These are phyloP conservation scores for Cinara cedri DNA, from an alignment of 2,888 invertebrate species.

Conservation along the genomic window DNA sequence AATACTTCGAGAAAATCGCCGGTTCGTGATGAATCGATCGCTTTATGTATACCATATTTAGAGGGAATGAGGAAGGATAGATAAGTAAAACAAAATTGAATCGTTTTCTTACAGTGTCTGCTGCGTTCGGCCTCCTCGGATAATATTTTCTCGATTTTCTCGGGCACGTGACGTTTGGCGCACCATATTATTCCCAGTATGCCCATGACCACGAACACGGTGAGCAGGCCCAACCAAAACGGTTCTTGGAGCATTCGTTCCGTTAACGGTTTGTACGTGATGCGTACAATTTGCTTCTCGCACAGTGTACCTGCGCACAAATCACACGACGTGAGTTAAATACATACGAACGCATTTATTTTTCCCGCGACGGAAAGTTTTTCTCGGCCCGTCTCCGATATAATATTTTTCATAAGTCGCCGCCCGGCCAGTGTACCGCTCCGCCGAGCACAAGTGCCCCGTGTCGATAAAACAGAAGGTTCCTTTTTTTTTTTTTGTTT, in stretches of 20 bases:
- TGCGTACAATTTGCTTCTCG: conserved; percentile 73
- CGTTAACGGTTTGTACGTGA: conserved; percentile 75
- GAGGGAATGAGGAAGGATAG: too few species aligned
- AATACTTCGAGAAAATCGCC: too few species aligned
- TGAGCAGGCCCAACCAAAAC: conserved; percentile 87
- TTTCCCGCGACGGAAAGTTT: too few species aligned
- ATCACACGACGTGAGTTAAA: conserved; percentile 3
- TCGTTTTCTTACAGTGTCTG: conserved; percentile 69
- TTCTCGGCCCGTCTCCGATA: background rate
- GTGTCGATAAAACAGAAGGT: too few species aligned
- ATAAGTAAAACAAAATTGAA: too few species aligned
- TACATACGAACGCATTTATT: background rate
- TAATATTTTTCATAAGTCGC: too few species aligned
- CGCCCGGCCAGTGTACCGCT: too few species aligned
- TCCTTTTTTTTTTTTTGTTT: too few species aligned
- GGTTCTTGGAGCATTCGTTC: conserved; percentile 85
- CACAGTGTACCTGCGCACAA: conserved; percentile 69
- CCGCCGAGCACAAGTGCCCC: too few species aligned
- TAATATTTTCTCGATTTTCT: conserved; percentile 81
- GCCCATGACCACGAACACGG: conserved; percentile 79
- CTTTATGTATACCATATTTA: too few species aligned
- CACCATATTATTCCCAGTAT: conserved; percentile 83
- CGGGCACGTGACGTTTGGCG: conserved; percentile 83
- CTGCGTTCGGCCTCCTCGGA: conserved; percentile 80
- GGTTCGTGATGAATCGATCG: too few species aligned